Conservation (phyloP, 2,113 vertebrate species). For the Motacilla tschutschensis region DNA sequence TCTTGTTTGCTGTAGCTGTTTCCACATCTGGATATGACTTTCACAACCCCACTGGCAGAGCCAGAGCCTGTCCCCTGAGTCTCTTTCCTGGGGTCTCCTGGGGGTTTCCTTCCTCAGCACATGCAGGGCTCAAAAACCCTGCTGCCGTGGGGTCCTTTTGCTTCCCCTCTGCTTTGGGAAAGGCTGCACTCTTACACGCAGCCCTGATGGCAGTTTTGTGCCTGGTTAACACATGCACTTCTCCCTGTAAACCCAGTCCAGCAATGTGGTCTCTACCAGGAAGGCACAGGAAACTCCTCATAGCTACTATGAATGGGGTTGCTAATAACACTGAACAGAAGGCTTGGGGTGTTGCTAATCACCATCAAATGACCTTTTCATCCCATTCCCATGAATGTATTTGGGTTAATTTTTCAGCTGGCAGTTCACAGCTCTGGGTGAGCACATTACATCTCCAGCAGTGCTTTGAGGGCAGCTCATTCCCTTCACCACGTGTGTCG, state of each 20-base stretch:
- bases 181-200: not conserved
- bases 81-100: not conserved
- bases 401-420: not conserved
- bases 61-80: not conserved
- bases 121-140: not conserved
- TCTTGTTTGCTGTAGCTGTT: not conserved
- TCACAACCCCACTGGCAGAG: not conserved
- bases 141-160: not conserved
- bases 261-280: not conserved
- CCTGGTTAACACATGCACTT: not conserved
- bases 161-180: not conserved
- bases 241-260: not conserved
- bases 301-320: not conserved
- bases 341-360: not conserved
- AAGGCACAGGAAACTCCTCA: not conserved
- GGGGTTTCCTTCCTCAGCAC: not conserved
- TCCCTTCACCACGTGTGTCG: fast-evolving
- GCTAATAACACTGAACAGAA: not conserved
- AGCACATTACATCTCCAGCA: not conserved
- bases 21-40: not conserved
- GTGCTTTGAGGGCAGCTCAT: not conserved
- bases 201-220: not conserved
- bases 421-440: not conserved
- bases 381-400: not conserved
- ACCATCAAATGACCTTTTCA: not conserved